Evolutionary conservation across 30 jellyfish, hydroid and myxozoan genomes (phyloP).

Genomic region (Haliclystus octoradiatus): DNA sequence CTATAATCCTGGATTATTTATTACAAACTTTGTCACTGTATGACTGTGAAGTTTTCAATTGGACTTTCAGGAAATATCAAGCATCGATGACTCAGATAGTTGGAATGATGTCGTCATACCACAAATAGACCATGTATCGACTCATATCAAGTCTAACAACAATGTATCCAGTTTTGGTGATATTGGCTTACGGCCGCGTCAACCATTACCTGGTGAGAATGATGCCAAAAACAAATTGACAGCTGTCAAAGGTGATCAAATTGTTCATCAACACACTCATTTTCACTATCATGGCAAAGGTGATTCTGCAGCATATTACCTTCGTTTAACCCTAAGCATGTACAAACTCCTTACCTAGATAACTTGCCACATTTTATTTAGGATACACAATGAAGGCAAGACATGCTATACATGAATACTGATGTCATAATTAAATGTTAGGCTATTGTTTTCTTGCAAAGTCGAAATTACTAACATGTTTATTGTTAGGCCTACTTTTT

Average conservation of each 20-base stretch:
- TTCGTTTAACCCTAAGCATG: not conserved
- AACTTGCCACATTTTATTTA: not conserved
- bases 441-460: no score
- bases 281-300: slow-evolving; percentile 51
- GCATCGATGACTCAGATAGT: no score
- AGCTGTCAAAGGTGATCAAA: slow-evolving; percentile 7
- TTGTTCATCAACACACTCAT: slow-evolving; percentile 63
- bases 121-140: no score
- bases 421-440: no score
- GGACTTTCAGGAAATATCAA: slow-evolving; percentile 16
- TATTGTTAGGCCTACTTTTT: no score
- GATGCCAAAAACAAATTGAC: slow-evolving; percentile 1
- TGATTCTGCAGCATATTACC: not conserved
- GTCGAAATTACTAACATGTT: no score
- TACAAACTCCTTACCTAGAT: not conserved
- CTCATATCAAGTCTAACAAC: slow-evolving; percentile 1
- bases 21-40: no score
- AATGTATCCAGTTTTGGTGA: slow-evolving; percentile 21
- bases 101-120: no score
- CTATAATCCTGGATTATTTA: no score
- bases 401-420: no score
- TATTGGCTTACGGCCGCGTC: slow-evolving; percentile 52
- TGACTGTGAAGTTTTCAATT: not conserved
- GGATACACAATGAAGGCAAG: no score
- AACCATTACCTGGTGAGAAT: slow-evolving; percentile 30